A percentile compares a stretch with the other conserved stretches of the same genome.
Conservation (phyloP, 1,140 invertebrate species). For the Nomia melanderi region DNA sequence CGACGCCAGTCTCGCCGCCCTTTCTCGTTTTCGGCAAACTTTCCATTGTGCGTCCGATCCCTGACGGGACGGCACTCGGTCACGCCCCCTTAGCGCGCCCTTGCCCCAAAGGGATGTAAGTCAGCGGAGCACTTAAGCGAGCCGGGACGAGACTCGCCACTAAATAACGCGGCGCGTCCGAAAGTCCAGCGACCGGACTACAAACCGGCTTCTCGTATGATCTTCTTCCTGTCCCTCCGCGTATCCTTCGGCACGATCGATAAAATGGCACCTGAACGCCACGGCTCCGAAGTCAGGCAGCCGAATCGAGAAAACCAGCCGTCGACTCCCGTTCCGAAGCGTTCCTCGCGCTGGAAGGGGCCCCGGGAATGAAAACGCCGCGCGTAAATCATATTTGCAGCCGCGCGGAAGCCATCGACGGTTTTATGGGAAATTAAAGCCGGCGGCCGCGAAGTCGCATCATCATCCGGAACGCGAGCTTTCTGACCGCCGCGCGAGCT, state of each 20-base stretch:
- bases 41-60: constrained; percentile 44
- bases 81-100: constrained; percentile 69
- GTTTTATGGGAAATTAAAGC: constrained; percentile 31
- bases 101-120: constrained; percentile 68
- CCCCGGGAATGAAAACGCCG: constrained; percentile 3
- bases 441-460: constrained; percentile 33
- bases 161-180: constrained; percentile 69
- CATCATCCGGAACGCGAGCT: constrained; percentile 41
- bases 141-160: constrained; percentile 60
- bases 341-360: not conserved
- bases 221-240: constrained; percentile 19
- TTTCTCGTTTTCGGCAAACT: constrained; percentile 41
- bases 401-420: constrained; percentile 21
- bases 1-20: constrained; percentile 9
- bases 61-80: constrained; percentile 58
- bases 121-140: constrained; percentile 71
- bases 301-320: too few species aligned
- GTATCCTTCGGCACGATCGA: constrained; percentile 26
- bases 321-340: not conserved
- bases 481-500: constrained; percentile 37
- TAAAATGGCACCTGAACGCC: constrained; percentile 4
- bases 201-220: constrained; percentile 45
- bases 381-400: constrained; percentile 32
- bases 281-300: too few species aligned
- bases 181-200: constrained; percentile 54